Conservation (phyloP, 2,797 vertebrate genomes). For the Synanceia verrucosa region DNA sequence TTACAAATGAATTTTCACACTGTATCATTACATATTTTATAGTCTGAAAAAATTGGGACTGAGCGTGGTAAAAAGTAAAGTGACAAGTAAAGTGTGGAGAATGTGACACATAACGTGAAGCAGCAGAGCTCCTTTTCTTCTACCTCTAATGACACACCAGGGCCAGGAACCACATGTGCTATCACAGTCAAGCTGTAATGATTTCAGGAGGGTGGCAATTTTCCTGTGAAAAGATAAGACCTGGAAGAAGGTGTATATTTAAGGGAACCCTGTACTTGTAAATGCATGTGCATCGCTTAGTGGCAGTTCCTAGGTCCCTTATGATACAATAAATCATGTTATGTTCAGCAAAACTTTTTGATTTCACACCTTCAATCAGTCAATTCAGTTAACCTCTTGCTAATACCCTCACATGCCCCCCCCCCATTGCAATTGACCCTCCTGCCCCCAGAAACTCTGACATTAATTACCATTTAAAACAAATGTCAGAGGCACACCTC, state of each 20-base stretch:
- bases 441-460: constrained; percentile 19
- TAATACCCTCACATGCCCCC: background rate
- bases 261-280: constrained; percentile 25
- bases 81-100: constrained; percentile 44
- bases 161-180: constrained; percentile 13
- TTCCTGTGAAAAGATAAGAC: constrained; percentile 29
- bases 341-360: background rate
- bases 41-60: constrained; percentile 17
- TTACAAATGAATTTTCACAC: constrained; percentile 55
- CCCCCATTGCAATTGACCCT: background rate
- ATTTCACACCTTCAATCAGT: constrained; percentile 23
- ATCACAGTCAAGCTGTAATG: constrained; percentile 22
- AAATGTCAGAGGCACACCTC: constrained; percentile 16
- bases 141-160: constrained; percentile 32
- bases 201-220: constrained; percentile 26
- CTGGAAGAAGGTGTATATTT: constrained; percentile 10
- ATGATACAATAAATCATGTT: background rate
- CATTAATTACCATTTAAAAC: constrained; percentile 49
- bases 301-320: background rate
- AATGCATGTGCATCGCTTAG: background rate
- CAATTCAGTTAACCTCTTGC: constrained; percentile 12
- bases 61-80: constrained; percentile 45
- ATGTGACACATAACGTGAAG: constrained; percentile 40
- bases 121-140: constrained; percentile 21
- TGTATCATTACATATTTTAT: constrained; percentile 61